phyloP scores from a whole-genome alignment of 2,113 vertebrate species.

The Octodon degus region DNA sequence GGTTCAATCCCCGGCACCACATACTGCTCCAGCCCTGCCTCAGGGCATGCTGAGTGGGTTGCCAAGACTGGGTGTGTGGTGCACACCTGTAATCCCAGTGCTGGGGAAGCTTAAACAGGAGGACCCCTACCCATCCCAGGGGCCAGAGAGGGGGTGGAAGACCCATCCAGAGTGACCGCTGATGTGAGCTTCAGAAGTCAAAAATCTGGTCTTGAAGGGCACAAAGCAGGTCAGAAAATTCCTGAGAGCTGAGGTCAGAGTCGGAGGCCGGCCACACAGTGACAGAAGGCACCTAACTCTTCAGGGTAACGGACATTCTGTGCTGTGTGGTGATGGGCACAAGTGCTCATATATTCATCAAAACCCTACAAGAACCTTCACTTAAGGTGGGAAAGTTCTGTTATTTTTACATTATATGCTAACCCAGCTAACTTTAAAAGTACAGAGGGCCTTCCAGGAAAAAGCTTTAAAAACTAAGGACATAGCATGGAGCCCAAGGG shows the following conservation, averaged over 20 bases:
- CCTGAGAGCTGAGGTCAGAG: rapidly evolving
- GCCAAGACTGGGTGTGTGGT: too few relatives aligned
- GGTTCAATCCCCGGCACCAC: too few relatives aligned
- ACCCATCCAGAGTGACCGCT: rapidly evolving
- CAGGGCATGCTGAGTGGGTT: too few relatives aligned
- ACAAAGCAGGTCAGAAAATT: background rate
- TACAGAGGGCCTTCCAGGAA: background rate
- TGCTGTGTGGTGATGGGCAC: background rate
- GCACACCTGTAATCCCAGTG: too few relatives aligned
- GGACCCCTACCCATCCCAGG: rapidly evolving
- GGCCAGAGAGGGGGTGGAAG: background rate
- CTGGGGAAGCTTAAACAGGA: too few relatives aligned
- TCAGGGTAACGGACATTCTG: background rate
- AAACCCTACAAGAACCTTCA: background rate
- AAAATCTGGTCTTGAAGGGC: background rate
- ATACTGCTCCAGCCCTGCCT: too few relatives aligned
- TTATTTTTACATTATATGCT: background rate
- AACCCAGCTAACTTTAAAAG: background rate
- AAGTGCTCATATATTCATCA: too few relatives aligned
- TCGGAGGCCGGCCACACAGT: rapidly evolving
- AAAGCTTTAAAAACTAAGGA: background rate
- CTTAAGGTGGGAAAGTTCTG: background rate
- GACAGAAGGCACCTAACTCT: too few relatives aligned
- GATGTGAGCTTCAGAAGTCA: rapidly evolving
- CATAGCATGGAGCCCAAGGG: background rate